Evolutionary conservation across 2,888 invertebrate genomes (phyloP).

Genomic region (Torymus auratus): DNA sequence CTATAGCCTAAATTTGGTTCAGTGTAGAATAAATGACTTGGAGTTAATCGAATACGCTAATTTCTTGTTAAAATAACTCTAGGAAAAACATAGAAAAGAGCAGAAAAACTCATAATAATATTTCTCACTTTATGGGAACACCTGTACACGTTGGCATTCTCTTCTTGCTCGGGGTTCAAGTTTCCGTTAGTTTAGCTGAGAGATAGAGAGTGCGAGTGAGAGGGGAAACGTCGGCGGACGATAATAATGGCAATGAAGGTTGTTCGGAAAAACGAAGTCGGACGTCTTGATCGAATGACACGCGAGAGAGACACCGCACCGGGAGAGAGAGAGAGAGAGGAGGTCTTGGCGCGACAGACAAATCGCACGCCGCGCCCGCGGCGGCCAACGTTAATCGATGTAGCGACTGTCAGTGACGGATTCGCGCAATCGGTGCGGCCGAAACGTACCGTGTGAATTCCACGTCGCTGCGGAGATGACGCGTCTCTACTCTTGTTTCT

Average conservation of each 20-base stretch:
- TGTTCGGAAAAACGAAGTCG: constrained; percentile 40
- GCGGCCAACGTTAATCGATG: constrained; percentile 67
- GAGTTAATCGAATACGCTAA: no score
- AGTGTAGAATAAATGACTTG: no score
- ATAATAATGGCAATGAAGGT: constrained; percentile 30
- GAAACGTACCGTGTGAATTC: constrained; percentile 72
- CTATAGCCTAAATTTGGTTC: no score
- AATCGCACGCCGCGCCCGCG: constrained; percentile 63
- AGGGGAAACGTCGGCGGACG: neutral
- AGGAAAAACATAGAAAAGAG: no score
- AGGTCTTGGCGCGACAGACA: constrained; percentile 61
- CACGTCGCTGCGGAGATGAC: constrained; percentile 60
- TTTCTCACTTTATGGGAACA: no score
- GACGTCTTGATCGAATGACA: constrained; percentile 52
- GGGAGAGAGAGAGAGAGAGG: no score
- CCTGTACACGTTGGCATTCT: constrained; percentile 1
- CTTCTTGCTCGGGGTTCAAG: neutral
- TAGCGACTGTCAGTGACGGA: constrained; percentile 69
- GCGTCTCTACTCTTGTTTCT: constrained; percentile 56
- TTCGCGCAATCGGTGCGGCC: constrained; percentile 67
- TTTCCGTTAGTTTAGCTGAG: constrained; percentile 5
- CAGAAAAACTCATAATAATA: no score
- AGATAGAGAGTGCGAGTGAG: neutral
- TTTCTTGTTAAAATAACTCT: no score
- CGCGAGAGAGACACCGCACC: constrained; percentile 16